Evolutionary conservation across 1,140 invertebrate species (phyloP).

Genomic region (Rhopalosiphum padi): DNA sequence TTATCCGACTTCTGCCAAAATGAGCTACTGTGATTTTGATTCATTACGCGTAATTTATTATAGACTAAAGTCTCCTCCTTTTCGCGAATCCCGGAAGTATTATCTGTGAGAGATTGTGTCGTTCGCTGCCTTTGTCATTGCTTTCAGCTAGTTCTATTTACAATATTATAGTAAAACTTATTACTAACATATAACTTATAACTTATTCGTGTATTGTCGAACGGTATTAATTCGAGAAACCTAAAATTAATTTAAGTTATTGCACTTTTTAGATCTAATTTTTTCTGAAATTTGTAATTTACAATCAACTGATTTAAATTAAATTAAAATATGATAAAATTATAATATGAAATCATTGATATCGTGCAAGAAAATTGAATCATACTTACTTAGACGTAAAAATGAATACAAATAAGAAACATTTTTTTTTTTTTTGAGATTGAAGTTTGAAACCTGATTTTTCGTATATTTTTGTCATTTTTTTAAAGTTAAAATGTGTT

Average conservation of each 20-base stretch:
- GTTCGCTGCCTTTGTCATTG: neutral
- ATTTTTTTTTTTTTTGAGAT: neutral
- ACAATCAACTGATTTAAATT: neutral
- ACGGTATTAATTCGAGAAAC: neutral
- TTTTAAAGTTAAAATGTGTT: neutral
- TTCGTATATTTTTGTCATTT: neutral
- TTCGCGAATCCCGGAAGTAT: neutral
- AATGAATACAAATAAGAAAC: neutral
- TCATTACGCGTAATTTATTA: conserved; percentile 9
- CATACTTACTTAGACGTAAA: neutral
- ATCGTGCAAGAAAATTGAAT: neutral
- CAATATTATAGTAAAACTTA: neutral
- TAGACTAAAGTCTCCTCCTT: neutral
- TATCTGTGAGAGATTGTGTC: neutral
- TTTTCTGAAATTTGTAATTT: neutral
- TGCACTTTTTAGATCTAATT: neutral
- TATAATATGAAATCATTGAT: neutral
- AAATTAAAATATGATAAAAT: neutral
- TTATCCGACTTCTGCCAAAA: neutral
- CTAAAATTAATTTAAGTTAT: neutral
- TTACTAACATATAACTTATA: no score
- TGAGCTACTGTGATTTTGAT: conserved; percentile 5
- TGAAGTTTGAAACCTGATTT: neutral
- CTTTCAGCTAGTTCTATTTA: neutral
- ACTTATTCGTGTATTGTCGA: neutral